phyloP scores from a whole-genome alignment of 1,140 invertebrate genomes.

The Venturia canescens region DNA sequence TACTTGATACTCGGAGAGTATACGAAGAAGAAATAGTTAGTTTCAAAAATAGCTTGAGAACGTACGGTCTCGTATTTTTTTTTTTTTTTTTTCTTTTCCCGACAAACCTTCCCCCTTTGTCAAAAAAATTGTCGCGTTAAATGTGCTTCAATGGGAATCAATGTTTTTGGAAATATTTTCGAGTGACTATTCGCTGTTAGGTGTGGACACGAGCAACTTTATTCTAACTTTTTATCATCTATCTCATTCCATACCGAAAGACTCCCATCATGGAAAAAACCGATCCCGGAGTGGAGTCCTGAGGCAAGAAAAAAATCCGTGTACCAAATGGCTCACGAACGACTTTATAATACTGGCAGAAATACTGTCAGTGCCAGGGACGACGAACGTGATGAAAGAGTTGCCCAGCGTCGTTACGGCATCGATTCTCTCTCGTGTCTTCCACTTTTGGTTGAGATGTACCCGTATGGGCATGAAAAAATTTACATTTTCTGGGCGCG shows the following conservation, averaged over 20 bases:
- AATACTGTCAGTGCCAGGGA: constrained; percentile 22
- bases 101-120: no score
- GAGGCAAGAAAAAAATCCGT: constrained; percentile 23
- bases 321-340: not conserved
- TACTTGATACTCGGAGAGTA: not conserved
- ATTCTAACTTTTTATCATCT: no score
- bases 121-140: no score
- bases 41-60: constrained; percentile 2
- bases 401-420: not conserved
- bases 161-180: no score
- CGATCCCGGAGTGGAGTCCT: not conserved
- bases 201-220: no score
- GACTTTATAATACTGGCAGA: not conserved
- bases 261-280: not conserved
- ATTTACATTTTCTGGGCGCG: constrained; percentile 14
- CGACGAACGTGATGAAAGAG: not conserved
- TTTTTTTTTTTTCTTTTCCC: not conserved
- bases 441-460: not conserved
- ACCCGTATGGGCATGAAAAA: not conserved
- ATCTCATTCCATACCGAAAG: not conserved
- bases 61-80: not conserved
- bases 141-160: no score
- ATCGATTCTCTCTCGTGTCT: not conserved
- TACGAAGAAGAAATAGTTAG: not conserved
- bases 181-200: no score